Conservation (phyloP, 2,888 invertebrate species). For the Capitulum mitella region DNA sequence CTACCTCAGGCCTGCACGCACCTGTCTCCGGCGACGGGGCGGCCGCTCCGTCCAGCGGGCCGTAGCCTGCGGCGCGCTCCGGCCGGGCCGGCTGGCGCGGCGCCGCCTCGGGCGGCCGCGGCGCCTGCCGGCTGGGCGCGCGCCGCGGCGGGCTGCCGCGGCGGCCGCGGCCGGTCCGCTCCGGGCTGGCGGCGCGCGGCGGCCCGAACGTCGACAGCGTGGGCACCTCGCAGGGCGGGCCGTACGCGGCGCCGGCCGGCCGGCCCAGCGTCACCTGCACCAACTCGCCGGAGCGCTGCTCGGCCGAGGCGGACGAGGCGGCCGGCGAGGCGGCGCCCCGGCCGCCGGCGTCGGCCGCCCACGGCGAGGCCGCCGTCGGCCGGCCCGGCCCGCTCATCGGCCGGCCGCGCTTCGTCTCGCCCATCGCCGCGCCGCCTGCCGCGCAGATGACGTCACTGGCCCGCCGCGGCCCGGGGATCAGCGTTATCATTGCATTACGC, state of each 20-base stretch:
- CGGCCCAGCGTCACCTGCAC: conserved; percentile 21
- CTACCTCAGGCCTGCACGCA: no score
- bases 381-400: background rate
- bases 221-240: background rate
- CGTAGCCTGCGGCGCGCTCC: background rate
- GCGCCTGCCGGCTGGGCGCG: background rate
- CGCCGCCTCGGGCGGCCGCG: no score
- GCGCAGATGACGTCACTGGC: no score
- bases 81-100: no score
- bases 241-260: background rate
- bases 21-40: no score
- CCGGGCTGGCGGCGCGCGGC: background rate
- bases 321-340: background rate
- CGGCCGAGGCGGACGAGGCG: background rate
- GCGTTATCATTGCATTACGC: no score
- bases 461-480: no score
- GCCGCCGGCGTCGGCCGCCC: background rate
- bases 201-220: conserved; percentile 2
- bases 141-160: background rate
- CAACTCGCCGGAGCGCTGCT: background rate
- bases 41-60: background rate
- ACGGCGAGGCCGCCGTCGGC: background rate
- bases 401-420: background rate
- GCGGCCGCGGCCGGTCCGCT: background rate
- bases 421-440: background rate